Evolutionary conservation across 2,888 invertebrate species (phyloP).

Genomic region (Platycheirus albimanus): DNA sequence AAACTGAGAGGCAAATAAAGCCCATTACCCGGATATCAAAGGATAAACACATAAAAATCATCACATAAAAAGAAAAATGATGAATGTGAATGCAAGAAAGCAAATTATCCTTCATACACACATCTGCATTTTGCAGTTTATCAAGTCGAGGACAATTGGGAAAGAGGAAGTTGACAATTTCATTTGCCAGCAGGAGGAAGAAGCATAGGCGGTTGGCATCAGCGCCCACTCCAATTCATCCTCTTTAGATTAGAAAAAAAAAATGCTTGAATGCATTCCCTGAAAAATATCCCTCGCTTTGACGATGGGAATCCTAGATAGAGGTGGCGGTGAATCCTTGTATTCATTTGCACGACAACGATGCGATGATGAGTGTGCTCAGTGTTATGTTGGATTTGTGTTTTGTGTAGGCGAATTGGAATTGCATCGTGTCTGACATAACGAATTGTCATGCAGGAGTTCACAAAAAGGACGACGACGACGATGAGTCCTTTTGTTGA

Average conservation of each 20-base stretch:
- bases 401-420: conserved; percentile 46
- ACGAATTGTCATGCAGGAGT: conserved; percentile 61
- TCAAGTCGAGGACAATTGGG: conserved; percentile 56
- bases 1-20: conserved; percentile 36
- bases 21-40: conserved; percentile 48
- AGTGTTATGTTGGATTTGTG: conserved; percentile 42
- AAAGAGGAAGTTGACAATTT: conserved; percentile 67
- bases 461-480: neutral
- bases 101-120: conserved; percentile 41
- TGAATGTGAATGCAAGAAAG: conserved; percentile 60
- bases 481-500: conserved; percentile 56
- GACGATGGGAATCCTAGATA: conserved; percentile 45
- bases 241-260: conserved; percentile 22
- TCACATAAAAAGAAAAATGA: conserved; percentile 46
- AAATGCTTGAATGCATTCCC: conserved; percentile 13
- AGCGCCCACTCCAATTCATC: conserved; percentile 49
- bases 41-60: conserved; percentile 23
- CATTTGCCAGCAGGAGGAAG: conserved; percentile 16
- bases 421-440: conserved; percentile 60
- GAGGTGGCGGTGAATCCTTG: conserved; percentile 37
- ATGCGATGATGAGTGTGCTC: conserved; percentile 58
- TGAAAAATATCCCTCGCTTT: conserved; percentile 33
- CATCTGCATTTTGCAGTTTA: conserved; percentile 30
- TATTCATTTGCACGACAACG: conserved; percentile 63
- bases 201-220: conserved; percentile 31